Evolutionary conservation across 2,888 invertebrate species (phyloP).

Genomic region (Myopa tessellatipennis): DNA sequence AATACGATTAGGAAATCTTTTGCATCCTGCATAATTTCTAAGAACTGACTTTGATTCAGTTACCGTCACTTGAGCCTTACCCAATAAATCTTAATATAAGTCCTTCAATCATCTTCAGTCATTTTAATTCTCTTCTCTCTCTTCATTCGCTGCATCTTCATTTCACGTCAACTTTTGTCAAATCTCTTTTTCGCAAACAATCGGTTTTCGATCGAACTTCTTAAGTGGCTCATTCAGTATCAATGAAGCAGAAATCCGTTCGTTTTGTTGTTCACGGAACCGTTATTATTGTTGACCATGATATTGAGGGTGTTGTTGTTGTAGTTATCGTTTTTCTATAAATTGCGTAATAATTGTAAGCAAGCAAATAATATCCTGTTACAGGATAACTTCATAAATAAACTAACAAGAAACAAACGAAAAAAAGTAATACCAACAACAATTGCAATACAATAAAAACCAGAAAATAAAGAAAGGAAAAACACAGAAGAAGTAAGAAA

Average conservation of each 20-base stretch:
- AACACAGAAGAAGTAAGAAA: background rate
- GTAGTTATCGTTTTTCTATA: background rate
- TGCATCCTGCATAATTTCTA: no score
- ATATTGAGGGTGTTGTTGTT: background rate
- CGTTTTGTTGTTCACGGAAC: background rate
- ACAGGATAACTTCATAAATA: slow-evolving; percentile 9
- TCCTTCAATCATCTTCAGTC: no score
- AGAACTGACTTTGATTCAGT: no score
- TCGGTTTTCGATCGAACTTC: background rate
- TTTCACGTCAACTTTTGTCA: no score
- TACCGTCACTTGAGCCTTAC: no score
- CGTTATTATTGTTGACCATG: background rate
- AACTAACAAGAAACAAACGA: background rate
- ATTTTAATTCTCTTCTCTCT: no score
- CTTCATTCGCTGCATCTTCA: no score
- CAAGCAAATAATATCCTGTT: background rate
- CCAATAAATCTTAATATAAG: no score
- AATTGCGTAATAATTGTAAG: slow-evolving; percentile 30
- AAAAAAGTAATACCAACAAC: slow-evolving; percentile 5
- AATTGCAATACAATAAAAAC: background rate
- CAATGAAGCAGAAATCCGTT: slow-evolving; percentile 23
- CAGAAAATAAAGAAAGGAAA: background rate
- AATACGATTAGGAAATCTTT: no score
- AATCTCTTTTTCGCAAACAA: background rate
- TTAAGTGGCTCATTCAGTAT: background rate